Conservation (phyloP, 2,888 invertebrate species). For the Drosophila helvetica region DNA sequence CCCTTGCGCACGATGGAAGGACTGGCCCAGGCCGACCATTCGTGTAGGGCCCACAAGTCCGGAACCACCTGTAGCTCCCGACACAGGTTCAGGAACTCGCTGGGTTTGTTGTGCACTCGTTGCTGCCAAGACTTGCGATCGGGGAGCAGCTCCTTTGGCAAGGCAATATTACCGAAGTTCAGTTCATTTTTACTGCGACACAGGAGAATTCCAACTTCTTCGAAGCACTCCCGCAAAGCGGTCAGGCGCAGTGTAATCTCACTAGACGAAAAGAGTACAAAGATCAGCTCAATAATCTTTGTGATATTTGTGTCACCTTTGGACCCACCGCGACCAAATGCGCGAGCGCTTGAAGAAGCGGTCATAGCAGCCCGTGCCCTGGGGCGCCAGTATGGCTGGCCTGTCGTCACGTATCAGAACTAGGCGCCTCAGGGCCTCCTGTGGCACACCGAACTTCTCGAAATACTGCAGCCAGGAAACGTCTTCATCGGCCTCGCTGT, state of each 20-base stretch:
- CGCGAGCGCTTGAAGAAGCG: slow-evolving; percentile 70
- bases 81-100: slow-evolving; percentile 87
- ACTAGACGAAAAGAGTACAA: slow-evolving; percentile 67
- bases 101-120: slow-evolving; percentile 79
- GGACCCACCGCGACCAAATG: slow-evolving; percentile 74
- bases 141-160: slow-evolving; percentile 82
- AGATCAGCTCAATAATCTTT: slow-evolving; percentile 40
- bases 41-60: slow-evolving; percentile 90
- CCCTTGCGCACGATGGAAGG: slow-evolving; percentile 85
- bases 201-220: slow-evolving; percentile 92
- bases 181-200: slow-evolving; percentile 85
- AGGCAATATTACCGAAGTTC: slow-evolving; percentile 78
- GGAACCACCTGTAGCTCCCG: slow-evolving; percentile 88
- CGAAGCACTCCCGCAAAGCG: slow-evolving; percentile 95
- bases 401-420: slow-evolving; percentile 77
- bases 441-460: slow-evolving; percentile 86
- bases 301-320: slow-evolving; percentile 25
- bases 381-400: slow-evolving; percentile 85
- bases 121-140: slow-evolving; percentile 87
- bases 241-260: slow-evolving; percentile 92
- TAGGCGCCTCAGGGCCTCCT: slow-evolving; percentile 84
- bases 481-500: slow-evolving; percentile 87
- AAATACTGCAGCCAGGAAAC: slow-evolving; percentile 89
- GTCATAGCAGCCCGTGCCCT: slow-evolving; percentile 83
- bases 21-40: slow-evolving; percentile 93